These are phyloP conservation scores for Tylochromis polylepis DNA, from an alignment of 2,113 vertebrate species.

Conservation along the genomic window DNA sequence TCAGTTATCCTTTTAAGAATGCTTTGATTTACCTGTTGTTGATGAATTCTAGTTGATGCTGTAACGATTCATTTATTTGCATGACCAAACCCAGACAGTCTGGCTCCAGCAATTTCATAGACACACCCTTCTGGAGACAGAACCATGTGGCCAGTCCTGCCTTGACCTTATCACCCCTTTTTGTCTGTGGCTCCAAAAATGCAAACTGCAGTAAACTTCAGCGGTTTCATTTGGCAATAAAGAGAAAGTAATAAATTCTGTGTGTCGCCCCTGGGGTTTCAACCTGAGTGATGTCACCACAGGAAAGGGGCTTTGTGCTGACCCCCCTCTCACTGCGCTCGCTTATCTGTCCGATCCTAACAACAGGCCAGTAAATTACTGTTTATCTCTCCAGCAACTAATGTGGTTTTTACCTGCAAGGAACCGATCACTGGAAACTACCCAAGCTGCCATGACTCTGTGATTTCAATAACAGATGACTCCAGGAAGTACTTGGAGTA, in stretches of 20 bases:
- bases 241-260: conserved; percentile 52
- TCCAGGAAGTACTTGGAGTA: background rate
- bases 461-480: background rate
- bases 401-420: background rate
- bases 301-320: background rate
- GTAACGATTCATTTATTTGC: background rate
- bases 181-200: conserved; percentile 10
- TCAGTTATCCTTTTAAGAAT: background rate
- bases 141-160: background rate
- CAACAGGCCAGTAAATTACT: background rate
- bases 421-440: background rate
- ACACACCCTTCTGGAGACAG: background rate
- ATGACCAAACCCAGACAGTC: background rate
- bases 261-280: background rate
- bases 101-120: background rate
- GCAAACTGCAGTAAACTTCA: conserved; percentile 26
- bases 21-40: background rate
- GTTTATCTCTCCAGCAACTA: background rate
- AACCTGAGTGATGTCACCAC: conserved; percentile 25
- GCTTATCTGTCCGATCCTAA: background rate
- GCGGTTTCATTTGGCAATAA: conserved; percentile 15
- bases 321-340: background rate
- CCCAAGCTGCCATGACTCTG: background rate
- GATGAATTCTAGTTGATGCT: background rate
- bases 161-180: conserved; percentile 16